Percentiles rank a stretch among this genome's conserved stretches.
phyloP scores from a whole-genome alignment of 2,797 vertebrate genomes.

The Artibeus lituratus region DNA sequence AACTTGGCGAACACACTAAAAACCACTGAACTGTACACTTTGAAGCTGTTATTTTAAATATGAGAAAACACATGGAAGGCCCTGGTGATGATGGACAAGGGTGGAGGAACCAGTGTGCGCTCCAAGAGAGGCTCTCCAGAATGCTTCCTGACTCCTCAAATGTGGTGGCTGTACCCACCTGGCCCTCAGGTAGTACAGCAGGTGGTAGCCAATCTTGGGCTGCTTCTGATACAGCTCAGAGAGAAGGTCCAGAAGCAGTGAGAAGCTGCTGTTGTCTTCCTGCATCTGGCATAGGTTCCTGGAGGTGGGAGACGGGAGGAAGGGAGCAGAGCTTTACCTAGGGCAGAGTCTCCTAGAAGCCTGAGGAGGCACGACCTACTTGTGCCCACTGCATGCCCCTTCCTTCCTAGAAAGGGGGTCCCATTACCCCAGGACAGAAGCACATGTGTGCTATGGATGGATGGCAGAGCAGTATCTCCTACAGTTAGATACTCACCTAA shows the following conservation, averaged over 20 bases:
- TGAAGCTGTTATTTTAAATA: not conserved
- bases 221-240: conserved; percentile 98
- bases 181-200: conserved; percentile 94
- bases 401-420: not conserved
- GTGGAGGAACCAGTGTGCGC: fast-evolving
- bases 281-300: conserved; percentile 98
- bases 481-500: conserved; percentile 78
- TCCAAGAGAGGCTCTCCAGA: not conserved
- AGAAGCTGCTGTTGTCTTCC: conserved; percentile 96
- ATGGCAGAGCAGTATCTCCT: fast-evolving
- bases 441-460: fast-evolving
- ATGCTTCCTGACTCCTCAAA: not conserved
- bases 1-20: not conserved
- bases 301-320: fast-evolving
- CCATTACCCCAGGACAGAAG: not conserved
- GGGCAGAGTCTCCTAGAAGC: fast-evolving
- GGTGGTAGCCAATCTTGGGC: conserved; percentile 97
- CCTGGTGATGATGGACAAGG: not conserved
- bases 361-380: fast-evolving
- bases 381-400: not conserved
- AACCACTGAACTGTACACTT: not conserved
- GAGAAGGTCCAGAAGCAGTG: conserved; percentile 93
- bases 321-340: not conserved
- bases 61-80: not conserved
- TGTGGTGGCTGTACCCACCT: conserved; percentile 74